phyloP scores from a whole-genome alignment of 2,113 vertebrate genomes.

The Hemibagrus wyckioides region DNA sequence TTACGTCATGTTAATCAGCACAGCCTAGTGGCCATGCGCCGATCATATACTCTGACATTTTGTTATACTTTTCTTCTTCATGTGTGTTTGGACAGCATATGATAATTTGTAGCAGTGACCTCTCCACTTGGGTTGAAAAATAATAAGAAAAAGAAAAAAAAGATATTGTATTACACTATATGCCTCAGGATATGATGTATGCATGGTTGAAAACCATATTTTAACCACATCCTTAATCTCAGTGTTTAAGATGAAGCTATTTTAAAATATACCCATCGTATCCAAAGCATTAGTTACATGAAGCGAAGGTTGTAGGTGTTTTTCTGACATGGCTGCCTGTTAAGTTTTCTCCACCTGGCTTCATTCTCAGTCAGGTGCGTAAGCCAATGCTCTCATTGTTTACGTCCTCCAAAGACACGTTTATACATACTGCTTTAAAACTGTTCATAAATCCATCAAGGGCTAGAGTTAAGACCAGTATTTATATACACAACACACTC shows the following conservation, averaged over 20 bases:
- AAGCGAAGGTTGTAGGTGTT: neutral
- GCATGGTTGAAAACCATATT: conserved; percentile 32
- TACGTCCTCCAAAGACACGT: conserved; percentile 36
- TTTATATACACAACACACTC: neutral
- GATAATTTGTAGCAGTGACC: neutral
- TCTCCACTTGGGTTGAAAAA: neutral
- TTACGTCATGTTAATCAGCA: neutral
- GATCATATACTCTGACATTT: neutral
- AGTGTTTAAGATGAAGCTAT: neutral
- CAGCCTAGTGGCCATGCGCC: neutral
- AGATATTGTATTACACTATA: conserved; percentile 17
- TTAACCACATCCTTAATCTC: neutral
- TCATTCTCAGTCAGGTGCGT: neutral
- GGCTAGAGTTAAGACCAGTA: neutral
- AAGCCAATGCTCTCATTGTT: neutral
- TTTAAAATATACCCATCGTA: conserved; percentile 2
- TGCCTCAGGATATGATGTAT: conserved; percentile 40
- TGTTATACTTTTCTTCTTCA: conserved; percentile 2
- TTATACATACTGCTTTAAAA: conserved; percentile 12
- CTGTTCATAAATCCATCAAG: conserved; percentile 8
- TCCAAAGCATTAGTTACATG: neutral
- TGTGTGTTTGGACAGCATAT: neutral
- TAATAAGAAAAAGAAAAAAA: neutral
- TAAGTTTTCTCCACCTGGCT: neutral
- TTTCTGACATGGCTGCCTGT: neutral